Percentiles rank a stretch among this genome's conserved stretches.
These are phyloP conservation scores for Heterocephalus glaber DNA, from an alignment of 2,113 vertebrate genomes.

Conservation along the genomic window DNA sequence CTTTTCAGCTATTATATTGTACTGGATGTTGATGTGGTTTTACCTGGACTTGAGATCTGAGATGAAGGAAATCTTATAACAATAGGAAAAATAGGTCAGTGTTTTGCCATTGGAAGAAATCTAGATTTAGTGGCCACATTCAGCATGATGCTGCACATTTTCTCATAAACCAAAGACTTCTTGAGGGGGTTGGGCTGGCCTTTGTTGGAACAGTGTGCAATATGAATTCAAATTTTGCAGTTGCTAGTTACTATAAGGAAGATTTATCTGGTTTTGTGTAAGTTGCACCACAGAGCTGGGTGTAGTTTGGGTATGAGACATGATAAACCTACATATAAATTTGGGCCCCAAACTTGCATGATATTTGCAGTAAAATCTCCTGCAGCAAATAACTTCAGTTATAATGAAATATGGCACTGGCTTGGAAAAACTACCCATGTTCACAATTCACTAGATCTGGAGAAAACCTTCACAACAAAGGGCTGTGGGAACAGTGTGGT, in stretches of 20 bases:
- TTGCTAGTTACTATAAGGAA: background rate
- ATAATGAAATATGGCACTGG: background rate
- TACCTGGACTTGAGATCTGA: background rate
- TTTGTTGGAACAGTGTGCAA: background rate
- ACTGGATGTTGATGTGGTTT: background rate
- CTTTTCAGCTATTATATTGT: background rate
- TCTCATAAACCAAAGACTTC: background rate
- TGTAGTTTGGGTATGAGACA: background rate
- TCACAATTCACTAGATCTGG: background rate
- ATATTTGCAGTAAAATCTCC: background rate
- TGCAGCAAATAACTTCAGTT: slow-evolving; percentile 10
- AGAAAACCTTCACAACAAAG: background rate
- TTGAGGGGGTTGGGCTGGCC: background rate
- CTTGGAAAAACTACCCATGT: background rate
- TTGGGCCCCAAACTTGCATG: background rate
- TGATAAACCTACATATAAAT: background rate
- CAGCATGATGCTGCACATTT: background rate
- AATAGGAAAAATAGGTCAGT: accelerated
- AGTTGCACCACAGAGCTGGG: background rate
- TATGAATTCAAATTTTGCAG: background rate
- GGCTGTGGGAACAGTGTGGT: background rate
- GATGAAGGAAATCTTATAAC: background rate
- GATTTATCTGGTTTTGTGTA: background rate
- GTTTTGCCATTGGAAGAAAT: background rate
- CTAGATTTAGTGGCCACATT: accelerated